Percentiles rank a stretch among this genome's conserved stretches.
These are phyloP conservation scores for Apamea sordens DNA, from an alignment of 2,888 invertebrate species.

Conservation along the genomic window DNA sequence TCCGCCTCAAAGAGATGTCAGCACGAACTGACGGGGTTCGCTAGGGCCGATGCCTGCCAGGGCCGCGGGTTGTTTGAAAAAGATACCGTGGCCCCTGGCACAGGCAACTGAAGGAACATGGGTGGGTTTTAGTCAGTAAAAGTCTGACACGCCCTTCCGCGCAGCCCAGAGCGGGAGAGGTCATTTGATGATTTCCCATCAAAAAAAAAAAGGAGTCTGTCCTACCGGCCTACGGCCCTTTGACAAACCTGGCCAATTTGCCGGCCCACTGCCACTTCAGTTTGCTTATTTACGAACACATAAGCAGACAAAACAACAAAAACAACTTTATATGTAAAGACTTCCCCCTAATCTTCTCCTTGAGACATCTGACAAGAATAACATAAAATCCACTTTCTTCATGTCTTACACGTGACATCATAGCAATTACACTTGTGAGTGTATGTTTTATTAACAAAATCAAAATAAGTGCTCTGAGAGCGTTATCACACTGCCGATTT, in stretches of 20 bases:
- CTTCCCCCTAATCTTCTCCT: background rate
- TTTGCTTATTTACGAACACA: background rate
- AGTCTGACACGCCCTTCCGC: too few species aligned
- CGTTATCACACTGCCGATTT: background rate
- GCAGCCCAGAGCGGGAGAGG: too few species aligned
- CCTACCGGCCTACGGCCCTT: background rate
- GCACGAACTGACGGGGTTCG: too few species aligned
- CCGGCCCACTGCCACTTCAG: background rate
- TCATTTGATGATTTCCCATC: too few species aligned
- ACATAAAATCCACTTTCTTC: background rate
- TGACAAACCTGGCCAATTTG: background rate
- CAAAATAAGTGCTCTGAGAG: background rate
- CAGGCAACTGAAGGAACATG: too few species aligned
- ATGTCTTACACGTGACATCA: background rate
- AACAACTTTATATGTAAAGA: background rate
- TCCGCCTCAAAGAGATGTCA: too few species aligned
- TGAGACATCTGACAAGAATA: background rate
- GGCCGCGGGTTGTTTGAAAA: too few species aligned
- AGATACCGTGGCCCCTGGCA: too few species aligned
- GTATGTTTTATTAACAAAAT: background rate
- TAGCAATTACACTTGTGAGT: background rate
- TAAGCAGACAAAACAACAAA: background rate
- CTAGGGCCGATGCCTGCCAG: too few species aligned
- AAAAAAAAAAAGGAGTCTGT: too few species aligned
- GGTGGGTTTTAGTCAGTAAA: too few species aligned